Percentiles rank a stretch among this genome's conserved stretches.
Evolutionary conservation across 2,113 vertebrate species (phyloP).

Genomic region (Chionodraco myersi): DNA sequence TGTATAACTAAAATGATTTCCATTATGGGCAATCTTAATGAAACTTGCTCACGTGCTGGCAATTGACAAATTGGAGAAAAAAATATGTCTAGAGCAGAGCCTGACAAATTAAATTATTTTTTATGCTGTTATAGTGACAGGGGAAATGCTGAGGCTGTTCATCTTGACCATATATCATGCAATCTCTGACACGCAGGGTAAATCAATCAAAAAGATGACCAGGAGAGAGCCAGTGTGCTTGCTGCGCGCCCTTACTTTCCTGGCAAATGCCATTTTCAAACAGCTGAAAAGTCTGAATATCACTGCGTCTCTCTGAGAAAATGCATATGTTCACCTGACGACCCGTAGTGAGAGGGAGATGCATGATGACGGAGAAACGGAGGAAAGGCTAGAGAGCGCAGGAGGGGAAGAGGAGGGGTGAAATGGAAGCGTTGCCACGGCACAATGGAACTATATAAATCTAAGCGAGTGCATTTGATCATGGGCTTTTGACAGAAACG

Average conservation of each 20-base stretch:
- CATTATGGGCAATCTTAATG: constrained; percentile 16
- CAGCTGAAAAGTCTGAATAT: constrained; percentile 58
- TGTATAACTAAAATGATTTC: background rate
- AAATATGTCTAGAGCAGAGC: constrained; percentile 6
- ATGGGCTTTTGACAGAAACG: constrained; percentile 67
- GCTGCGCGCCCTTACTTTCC: background rate
- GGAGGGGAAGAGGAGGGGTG: constrained; percentile 29
- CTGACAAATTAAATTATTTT: constrained; percentile 61
- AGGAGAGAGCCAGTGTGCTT: constrained; percentile 10
- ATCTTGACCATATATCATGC: constrained; percentile 60
- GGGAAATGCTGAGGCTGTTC: constrained; percentile 35
- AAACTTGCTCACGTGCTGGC: background rate
- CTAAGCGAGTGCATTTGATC: constrained; percentile 69
- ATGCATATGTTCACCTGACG: constrained; percentile 62
- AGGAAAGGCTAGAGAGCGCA: constrained; percentile 18
- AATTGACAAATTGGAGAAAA: constrained; percentile 34
- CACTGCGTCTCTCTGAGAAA: constrained; percentile 41
- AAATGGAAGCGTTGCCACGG: constrained; percentile 57
- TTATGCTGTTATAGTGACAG: constrained; percentile 61
- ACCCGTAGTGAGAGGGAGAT: constrained; percentile 30
- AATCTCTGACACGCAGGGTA: constrained; percentile 38
- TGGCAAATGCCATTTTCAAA: constrained; percentile 54
- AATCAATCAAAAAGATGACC: constrained; percentile 67
- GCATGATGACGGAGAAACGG: constrained; percentile 31
- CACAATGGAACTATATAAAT: constrained; percentile 75